phyloP scores from a whole-genome alignment of 2,888 invertebrate species.

The Esperia sulphurella region DNA sequence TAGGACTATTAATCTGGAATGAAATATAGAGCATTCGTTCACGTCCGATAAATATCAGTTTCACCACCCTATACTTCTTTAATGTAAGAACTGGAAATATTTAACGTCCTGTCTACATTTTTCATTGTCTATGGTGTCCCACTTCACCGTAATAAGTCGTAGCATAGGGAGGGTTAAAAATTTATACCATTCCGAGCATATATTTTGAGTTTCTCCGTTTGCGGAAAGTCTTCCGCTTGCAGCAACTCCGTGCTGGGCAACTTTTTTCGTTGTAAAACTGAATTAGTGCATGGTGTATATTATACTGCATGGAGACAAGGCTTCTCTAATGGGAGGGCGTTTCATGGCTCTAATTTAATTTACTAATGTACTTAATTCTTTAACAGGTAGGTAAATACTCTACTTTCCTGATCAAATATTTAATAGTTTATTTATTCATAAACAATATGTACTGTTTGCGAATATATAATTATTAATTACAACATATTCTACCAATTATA shows the following conservation, averaged over 20 bases:
- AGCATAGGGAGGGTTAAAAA: not conserved
- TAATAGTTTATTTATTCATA: too few relatives aligned
- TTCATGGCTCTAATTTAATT: constrained; percentile 27
- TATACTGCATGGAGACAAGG: not conserved
- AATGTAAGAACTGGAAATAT: not conserved
- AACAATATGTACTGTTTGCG: too few relatives aligned
- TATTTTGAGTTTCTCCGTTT: not conserved
- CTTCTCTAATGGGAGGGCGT: not conserved
- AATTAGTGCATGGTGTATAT: constrained; percentile 20
- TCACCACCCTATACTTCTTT: not conserved
- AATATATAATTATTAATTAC: too few relatives aligned
- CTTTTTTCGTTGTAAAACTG: constrained; percentile 34
- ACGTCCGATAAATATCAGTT: not conserved
- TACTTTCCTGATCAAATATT: too few relatives aligned
- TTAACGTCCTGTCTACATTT: not conserved
- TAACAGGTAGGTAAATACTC: too few relatives aligned
- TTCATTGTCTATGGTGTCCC: not conserved
- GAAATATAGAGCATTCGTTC: too few relatives aligned
- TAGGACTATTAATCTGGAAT: too few relatives aligned
- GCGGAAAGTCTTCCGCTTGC: constrained; percentile 26
- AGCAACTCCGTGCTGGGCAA: constrained; percentile 14
- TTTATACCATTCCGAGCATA: not conserved
- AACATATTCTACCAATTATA: too few relatives aligned
- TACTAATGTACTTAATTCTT: too few relatives aligned
- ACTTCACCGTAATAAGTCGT: constrained; percentile 1